Conservation (phyloP, 2,888 invertebrate species). For the Drosophila hawaiiensis region DNA sequence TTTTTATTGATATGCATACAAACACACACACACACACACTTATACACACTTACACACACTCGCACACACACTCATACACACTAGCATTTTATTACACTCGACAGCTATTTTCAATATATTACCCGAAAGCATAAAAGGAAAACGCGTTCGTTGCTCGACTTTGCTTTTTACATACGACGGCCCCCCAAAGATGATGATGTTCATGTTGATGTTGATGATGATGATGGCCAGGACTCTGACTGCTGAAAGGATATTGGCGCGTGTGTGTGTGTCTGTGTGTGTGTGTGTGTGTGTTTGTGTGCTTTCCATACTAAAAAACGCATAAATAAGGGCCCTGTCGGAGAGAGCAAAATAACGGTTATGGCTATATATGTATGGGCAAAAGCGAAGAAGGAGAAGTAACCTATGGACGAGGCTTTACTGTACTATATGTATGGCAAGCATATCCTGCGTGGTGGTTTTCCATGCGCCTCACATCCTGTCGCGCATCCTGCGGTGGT, state of each 20-base stretch:
- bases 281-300: constrained; percentile 40
- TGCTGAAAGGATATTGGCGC: constrained; percentile 69
- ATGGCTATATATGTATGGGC: constrained; percentile 42
- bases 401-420: constrained; percentile 13
- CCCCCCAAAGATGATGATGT: constrained; percentile 27
- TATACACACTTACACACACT: constrained; percentile 1
- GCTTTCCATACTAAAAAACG: constrained; percentile 83
- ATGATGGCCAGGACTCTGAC: constrained; percentile 34
- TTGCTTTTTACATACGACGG: constrained; percentile 73
- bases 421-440: not conserved
- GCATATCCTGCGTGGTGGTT: constrained; percentile 48
- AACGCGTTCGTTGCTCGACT: constrained; percentile 50
- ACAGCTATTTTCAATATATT: constrained; percentile 83
- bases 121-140: constrained; percentile 74
- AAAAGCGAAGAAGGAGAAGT: not conserved
- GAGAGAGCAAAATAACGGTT: constrained; percentile 72
- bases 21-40: constrained; percentile 41
- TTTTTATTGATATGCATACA: constrained; percentile 79
- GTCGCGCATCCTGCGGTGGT: constrained; percentile 39
- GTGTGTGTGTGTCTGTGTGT: constrained; percentile 22
- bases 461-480: constrained; percentile 8
- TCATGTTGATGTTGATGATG: constrained; percentile 29
- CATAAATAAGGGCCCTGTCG: constrained; percentile 75
- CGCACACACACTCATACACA: constrained; percentile 40
- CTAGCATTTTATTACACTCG: constrained; percentile 80